A percentile compares a stretch with the other conserved stretches of the same genome.
These are phyloP conservation scores for Lithophane leautieri DNA, from an alignment of 2,888 invertebrate genomes.

Conservation along the genomic window DNA sequence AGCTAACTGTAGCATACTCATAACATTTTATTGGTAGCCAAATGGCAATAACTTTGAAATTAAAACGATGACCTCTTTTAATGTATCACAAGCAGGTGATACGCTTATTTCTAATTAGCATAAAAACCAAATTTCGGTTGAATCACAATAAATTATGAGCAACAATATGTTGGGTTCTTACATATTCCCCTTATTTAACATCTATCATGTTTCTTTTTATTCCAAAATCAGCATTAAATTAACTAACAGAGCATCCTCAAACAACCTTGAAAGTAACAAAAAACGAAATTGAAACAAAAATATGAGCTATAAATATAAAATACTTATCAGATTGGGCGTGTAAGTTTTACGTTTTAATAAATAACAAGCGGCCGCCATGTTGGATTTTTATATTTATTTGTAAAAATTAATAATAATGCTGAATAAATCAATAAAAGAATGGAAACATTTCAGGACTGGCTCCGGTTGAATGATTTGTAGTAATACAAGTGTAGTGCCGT, in stretches of 20 bases:
- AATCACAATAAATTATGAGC: conserved; percentile 40
- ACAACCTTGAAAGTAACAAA: conserved; percentile 69
- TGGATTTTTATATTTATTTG: conserved; percentile 73
- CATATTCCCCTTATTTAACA: conserved; percentile 25
- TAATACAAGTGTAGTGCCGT: conserved; percentile 86
- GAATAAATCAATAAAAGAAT: conserved; percentile 90
- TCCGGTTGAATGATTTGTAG: conserved; percentile 89
- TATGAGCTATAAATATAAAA: conserved; percentile 79
- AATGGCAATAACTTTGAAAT: not conserved
- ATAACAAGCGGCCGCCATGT: conserved; percentile 78
- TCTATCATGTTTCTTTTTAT: conserved; percentile 41
- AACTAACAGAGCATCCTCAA: conserved; percentile 66
- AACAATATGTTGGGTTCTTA: not conserved
- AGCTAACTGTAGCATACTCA: not conserved
- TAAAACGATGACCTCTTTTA: conserved; percentile 18
- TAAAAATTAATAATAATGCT: conserved; percentile 88
- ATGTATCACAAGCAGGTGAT: conserved; percentile 12
- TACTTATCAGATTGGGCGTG: conserved; percentile 86
- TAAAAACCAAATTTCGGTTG: conserved; percentile 37
- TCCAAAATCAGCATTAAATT: conserved; percentile 50
- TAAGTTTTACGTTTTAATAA: conserved; percentile 83
- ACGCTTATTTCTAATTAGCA: conserved; percentile 35
- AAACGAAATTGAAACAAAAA: conserved; percentile 74
- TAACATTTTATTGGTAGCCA: too few species aligned
- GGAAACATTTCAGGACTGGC: conserved; percentile 86